Evolutionary conservation across 2,113 vertebrate genomes (phyloP).

Genomic region (Neofelis nebulosa): DNA sequence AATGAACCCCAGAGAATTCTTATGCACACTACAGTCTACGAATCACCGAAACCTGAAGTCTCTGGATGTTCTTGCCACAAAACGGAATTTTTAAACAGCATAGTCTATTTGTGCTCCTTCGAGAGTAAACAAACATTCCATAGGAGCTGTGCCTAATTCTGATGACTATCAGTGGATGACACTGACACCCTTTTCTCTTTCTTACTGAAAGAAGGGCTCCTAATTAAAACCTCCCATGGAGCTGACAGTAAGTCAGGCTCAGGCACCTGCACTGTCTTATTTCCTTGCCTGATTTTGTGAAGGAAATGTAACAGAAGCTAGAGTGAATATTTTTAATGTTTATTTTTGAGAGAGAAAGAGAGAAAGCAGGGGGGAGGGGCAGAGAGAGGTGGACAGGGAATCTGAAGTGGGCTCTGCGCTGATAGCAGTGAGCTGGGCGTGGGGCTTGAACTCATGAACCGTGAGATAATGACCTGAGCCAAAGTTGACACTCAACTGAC

Average conservation of each 20-base stretch:
- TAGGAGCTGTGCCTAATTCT: neutral
- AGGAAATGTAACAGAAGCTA: neutral
- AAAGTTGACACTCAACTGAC: neutral
- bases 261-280: neutral
- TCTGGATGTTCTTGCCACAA: neutral
- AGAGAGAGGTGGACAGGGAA: neutral
- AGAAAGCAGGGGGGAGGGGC: neutral
- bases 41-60: neutral
- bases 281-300: neutral
- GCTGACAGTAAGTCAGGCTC: neutral
- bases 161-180: neutral
- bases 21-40: neutral
- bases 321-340: neutral
- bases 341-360: too few relatives aligned
- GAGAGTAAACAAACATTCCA: conserved; percentile 10
- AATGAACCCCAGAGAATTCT: neutral
- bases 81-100: neutral
- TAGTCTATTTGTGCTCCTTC: neutral
- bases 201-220: neutral
- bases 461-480: neutral
- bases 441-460: neutral
- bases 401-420: neutral
- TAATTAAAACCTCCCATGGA: conserved; percentile 42
- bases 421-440: neutral
- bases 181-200: neutral